These are phyloP conservation scores for Acestrorhynchus altus DNA, from an alignment of 2,797 vertebrate genomes.

Conservation along the genomic window DNA sequence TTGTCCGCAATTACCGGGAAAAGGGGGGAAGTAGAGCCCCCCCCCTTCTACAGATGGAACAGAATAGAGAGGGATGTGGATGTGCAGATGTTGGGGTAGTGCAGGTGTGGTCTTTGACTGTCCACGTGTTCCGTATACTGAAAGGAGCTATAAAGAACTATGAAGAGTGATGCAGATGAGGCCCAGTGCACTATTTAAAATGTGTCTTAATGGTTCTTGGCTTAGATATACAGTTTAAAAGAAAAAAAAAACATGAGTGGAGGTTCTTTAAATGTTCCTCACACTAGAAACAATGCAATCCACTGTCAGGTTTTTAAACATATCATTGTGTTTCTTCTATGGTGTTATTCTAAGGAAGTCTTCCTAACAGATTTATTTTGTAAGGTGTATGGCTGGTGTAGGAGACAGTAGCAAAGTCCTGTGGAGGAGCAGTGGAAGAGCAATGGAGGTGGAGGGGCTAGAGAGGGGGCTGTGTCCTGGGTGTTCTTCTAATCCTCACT, in stretches of 20 bases:
- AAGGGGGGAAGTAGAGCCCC: constrained; percentile 10
- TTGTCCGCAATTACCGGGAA: constrained; percentile 45
- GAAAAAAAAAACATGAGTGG: not conserved
- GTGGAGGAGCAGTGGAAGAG: not conserved
- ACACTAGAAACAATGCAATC: not conserved
- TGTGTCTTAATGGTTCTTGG: not conserved
- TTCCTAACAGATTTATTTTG: not conserved
- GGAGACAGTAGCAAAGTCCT: constrained; percentile 20
- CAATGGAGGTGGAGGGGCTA: constrained; percentile 13
- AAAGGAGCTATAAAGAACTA: not conserved
- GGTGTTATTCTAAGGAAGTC: not conserved
- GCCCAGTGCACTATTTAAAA: not conserved
- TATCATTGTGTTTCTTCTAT: not conserved
- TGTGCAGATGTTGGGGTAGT: not conserved
- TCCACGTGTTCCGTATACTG: constrained; percentile 12
- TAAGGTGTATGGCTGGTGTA: not conserved
- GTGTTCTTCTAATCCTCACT: constrained; percentile 64
- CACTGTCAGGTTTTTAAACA: not conserved
- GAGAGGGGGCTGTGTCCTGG: constrained; percentile 29
- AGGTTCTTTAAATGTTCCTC: not conserved
- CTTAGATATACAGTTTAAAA: not conserved
- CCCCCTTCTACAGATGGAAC: not conserved
- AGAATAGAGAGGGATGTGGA: constrained; percentile 7
- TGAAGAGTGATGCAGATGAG: not conserved
- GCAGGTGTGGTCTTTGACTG: constrained; percentile 28